phyloP scores from a whole-genome alignment of 2,888 invertebrate species.

The Tryphoninae sp. region DNA sequence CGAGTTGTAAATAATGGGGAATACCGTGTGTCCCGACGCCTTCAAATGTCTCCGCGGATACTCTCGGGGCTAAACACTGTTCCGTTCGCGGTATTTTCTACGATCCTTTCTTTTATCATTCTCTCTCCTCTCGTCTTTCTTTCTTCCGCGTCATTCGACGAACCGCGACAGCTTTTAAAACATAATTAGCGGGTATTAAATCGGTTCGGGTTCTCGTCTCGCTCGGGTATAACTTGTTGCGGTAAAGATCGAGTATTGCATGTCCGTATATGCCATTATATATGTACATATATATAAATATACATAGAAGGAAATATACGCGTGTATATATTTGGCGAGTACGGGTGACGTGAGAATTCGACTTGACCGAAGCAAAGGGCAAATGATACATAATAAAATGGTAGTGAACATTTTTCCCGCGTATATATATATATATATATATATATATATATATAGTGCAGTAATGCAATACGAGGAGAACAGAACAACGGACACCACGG shows the following conservation, averaged over 20 bases:
- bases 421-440: background rate
- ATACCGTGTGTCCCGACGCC: background rate
- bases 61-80: background rate
- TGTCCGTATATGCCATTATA: background rate
- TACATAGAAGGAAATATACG: background rate
- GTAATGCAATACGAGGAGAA: conserved; percentile 41
- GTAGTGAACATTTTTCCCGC: conserved; percentile 29
- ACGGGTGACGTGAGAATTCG: conserved; percentile 60
- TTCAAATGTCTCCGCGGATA: conserved; percentile 20
- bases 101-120: conserved; percentile 8
- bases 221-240: conserved; percentile 50
- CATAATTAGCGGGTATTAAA: conserved; percentile 59
- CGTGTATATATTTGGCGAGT: conserved; percentile 24
- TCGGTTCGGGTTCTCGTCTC: conserved; percentile 44
- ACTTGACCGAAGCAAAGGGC: conserved; percentile 61
- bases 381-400: conserved; percentile 63
- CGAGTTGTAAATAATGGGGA: background rate
- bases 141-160: conserved; percentile 30
- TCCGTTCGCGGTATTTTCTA: conserved; percentile 13
- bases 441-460: background rate
- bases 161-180: conserved; percentile 51
- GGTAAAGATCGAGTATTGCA: conserved; percentile 3
- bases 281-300: conserved; percentile 9
- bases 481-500: conserved; percentile 45
- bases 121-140: conserved; percentile 3